Base-by-base conservation (phyloP, 2,797 vertebrate genomes). In the Typhlichthys subterraneus region DNA sequence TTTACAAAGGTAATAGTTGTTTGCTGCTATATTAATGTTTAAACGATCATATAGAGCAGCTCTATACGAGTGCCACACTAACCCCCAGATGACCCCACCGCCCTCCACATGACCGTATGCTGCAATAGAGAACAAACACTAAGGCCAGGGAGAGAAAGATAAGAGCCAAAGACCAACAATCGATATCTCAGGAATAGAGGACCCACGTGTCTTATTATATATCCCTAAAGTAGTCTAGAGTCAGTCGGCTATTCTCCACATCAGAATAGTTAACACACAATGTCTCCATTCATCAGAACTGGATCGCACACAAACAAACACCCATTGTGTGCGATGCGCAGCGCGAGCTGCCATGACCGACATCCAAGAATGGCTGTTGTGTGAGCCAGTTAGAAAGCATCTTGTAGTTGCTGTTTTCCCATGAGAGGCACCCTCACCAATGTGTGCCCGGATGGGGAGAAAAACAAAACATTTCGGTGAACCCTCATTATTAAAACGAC, bases 341-440 rank as follows among this genome's bases (percentile, higher is more conserved):
- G 69, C 12, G 45, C 53, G 65, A 42, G 38, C 38, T 42, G 38
- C 38, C 75, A 76, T 76, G 9, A 9, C 38, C 9, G 38, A 8
- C 75, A 76, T 76, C 63, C 70, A 69, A 65, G 49, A 72, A 63
- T 14, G 59, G 45, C 29, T 53, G 23, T 53, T 29, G 4, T 29
- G 45, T 58, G 8, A 1, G 61, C 59, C 69, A 75, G 65, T 69
- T 50, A 53, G 4, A 6, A 53, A 53, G 52, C 29, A 53, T 33
- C n/a, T 57, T 57, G 14, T n/a, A 38, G 55, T 33, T 65, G 57
- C 33, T 80, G 38, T 58, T 68, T 54, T 33, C 74, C 72, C 66
- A 54, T 19, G 63, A 73, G 76, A 2, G 53, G 17, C 17, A 15
- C 47, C 55, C 23, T 79, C 56, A 5, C 6, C 61, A 49, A 53